These are phyloP conservation scores for Diaprepes abbreviatus DNA, from an alignment of 2,888 invertebrate genomes.

Conservation along the genomic window DNA sequence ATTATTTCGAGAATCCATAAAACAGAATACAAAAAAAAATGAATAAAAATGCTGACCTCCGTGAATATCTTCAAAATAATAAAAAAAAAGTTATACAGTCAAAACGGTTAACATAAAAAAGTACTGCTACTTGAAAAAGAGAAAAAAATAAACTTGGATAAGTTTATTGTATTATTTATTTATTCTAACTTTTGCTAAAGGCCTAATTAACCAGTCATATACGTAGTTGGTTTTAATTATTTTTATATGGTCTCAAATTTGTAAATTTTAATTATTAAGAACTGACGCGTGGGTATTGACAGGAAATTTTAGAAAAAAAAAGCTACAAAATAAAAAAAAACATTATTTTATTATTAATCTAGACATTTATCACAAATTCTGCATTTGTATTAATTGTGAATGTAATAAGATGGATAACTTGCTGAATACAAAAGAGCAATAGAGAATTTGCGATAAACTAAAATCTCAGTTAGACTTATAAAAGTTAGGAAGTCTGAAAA, in stretches of 20 bases:
- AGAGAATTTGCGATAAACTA: slow-evolving; percentile 7
- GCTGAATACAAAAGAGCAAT: too few species aligned
- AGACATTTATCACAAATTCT: slow-evolving; percentile 4
- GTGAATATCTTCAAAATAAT: not conserved
- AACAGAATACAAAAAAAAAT: too few species aligned
- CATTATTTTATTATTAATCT: slow-evolving; percentile 5
- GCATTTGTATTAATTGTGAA: too few species aligned
- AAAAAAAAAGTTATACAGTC: slow-evolving; percentile 1
- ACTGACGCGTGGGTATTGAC: too few species aligned
- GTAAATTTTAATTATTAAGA: not conserved
- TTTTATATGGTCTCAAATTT: slow-evolving; percentile 40
- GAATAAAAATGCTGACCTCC: slow-evolving; percentile 5
- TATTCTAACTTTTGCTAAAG: slow-evolving; percentile 40
- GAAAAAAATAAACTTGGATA: not conserved
- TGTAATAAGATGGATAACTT: too few species aligned
- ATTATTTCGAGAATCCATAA: too few species aligned
- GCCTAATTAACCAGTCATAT: slow-evolving; percentile 43
- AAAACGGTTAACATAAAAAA: slow-evolving; percentile 9
- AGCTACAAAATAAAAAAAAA: slow-evolving; percentile 9
- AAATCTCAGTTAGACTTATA: not conserved
- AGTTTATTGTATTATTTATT: slow-evolving; percentile 22
- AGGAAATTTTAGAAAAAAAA: not conserved
- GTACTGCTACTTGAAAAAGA: not conserved
- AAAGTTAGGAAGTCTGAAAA: not conserved
- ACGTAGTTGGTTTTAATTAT: slow-evolving; percentile 9